phyloP scores from a whole-genome alignment of 2,888 invertebrate genomes.

The Trichopria drosophilae region DNA sequence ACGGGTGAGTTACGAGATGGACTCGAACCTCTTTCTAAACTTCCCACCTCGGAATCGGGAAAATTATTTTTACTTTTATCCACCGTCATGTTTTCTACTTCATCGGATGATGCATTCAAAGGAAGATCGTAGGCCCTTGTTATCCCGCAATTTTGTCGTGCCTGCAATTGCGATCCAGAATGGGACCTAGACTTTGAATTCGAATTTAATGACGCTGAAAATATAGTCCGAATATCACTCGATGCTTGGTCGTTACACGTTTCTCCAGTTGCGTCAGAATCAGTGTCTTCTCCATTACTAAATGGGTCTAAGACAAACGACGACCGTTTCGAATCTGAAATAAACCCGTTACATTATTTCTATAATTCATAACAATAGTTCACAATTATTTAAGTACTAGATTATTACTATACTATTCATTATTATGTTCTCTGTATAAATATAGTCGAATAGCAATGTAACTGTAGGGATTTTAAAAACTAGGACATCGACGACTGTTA shows the following conservation, averaged over 20 bases:
- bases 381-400: no score
- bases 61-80: conserved; percentile 48
- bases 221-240: conserved; percentile 30
- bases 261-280: conserved; percentile 33
- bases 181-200: conserved; percentile 35
- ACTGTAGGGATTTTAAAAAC: no score
- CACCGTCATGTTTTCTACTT: conserved; percentile 36
- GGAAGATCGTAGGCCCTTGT: conserved; percentile 24
- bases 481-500: no score
- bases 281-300: conserved; percentile 17
- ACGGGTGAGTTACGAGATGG: conserved; percentile 52
- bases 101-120: conserved; percentile 31
- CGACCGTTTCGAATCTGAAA: no score
- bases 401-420: no score
- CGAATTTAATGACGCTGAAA: conserved; percentile 20
- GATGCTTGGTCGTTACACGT: conserved; percentile 24
- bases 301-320: no score
- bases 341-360: no score
- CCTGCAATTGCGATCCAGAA: conserved; percentile 37
- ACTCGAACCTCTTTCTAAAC: conserved; percentile 51
- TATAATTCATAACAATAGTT: no score
- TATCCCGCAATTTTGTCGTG: conserved; percentile 34
- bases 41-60: conserved; percentile 54
- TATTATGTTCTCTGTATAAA: no score
- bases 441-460: no score